These are phyloP conservation scores for Macroramphosus scolopax DNA, from an alignment of 2,797 vertebrate genomes.

Conservation along the genomic window DNA sequence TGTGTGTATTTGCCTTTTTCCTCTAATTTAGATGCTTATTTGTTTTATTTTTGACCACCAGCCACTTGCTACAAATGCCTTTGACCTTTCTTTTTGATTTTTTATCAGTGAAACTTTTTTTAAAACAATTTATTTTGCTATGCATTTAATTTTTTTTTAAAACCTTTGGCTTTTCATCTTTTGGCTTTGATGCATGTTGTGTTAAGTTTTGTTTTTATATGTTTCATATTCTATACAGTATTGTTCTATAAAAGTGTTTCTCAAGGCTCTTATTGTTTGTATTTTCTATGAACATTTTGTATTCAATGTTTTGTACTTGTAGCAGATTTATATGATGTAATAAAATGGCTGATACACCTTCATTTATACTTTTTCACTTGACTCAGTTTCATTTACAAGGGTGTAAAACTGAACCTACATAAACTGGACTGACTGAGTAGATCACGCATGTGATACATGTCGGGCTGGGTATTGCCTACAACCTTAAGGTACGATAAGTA, in stretches of 20 bases:
- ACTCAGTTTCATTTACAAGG: neutral
- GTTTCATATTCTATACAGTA: slow-evolving; percentile 57
- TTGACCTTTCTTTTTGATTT: slow-evolving; percentile 37
- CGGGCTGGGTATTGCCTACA: no score
- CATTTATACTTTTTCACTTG: slow-evolving; percentile 21
- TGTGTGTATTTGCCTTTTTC: slow-evolving; percentile 17
- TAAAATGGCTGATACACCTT: slow-evolving; percentile 63
- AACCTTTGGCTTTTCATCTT: slow-evolving; percentile 31
- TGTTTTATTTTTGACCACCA: slow-evolving; percentile 31
- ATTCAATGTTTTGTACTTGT: slow-evolving; percentile 74
- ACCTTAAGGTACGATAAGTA: no score
- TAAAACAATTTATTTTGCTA: slow-evolving; percentile 30
- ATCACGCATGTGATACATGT: no score
- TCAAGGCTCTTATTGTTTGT: slow-evolving; percentile 61
- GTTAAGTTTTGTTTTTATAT: slow-evolving; percentile 51
- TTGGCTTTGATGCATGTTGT: slow-evolving; percentile 63
- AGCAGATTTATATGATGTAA: slow-evolving; percentile 74
- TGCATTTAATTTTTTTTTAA: slow-evolving; percentile 30
- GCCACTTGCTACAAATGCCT: slow-evolving; percentile 47
- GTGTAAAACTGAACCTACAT: neutral
- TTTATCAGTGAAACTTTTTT: slow-evolving; percentile 36
- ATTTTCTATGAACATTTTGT: slow-evolving; percentile 77
- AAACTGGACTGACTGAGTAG: no score
- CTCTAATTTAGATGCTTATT: slow-evolving; percentile 12
- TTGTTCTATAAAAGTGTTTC: slow-evolving; percentile 61